Evolutionary conservation across 2,888 invertebrate genomes (phyloP), one percentile per base, ranked within the genome.

Genomic region (Rotaria macrura): DNA sequence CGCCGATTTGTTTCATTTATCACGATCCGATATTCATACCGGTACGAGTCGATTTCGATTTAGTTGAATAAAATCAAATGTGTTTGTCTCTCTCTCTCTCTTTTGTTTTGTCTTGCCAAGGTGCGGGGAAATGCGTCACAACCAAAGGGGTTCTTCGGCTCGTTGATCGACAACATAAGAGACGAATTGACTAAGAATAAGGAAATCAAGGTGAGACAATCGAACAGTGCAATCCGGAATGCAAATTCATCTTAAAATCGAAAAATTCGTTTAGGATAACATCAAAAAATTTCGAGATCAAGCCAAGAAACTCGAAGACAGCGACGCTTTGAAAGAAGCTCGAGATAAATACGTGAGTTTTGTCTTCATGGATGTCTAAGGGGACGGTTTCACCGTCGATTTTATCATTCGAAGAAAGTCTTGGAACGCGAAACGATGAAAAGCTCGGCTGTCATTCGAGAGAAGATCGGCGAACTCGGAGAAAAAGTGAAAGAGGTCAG

Each of bases 111-210:
- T 10, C 34, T 23, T 9, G 38, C 38, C 6, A 38, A 79, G 74
- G 25, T 25, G 23, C 74, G 74, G 25, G 74, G 74, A 43, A 79
- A 79, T 79, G 74, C 74, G 9, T 43, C 38, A 40, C 74, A 79
- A 43, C 74, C 74, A 1, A 79, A 79, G 43, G 74, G 74, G 25
- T 86, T 86, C 79, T 10, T 86, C 1, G 84, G 84, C 43, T 55
- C 40, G n/a, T 84, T 86, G 20, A 55, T 86, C 25, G 86, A 86
- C 25, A 55, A 86, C 43, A 94, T 98, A 87, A 94, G 94, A 90
- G 95, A 96, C 89, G 99, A 99, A 90, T 94, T 98, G 90, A 94
- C 94, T 29, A 96, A 96, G 90, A 98, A 96, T 91, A 97, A 98
- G 91, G 97, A 98, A 90, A 96, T 99, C 95, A 97, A 97, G 91